A percentile compares a stretch with the other conserved stretches of the same genome.
Conservation (phyloP, 2,888 invertebrate genomes). For the Dryobota labecula region DNA sequence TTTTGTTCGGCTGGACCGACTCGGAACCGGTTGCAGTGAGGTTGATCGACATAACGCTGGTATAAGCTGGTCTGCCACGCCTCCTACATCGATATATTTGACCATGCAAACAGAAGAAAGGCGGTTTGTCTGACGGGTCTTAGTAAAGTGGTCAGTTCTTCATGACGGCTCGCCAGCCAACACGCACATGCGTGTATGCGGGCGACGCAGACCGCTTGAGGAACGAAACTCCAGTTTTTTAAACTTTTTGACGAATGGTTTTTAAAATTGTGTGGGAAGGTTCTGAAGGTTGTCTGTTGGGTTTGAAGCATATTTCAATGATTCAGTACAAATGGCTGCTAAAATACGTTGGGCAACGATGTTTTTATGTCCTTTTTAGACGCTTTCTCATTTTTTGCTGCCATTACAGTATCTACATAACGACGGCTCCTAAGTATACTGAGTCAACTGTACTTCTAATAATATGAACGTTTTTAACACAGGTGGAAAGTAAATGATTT, state of each 20-base stretch:
- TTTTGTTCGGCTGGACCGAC: constrained; percentile 75
- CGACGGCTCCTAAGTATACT: too few species aligned
- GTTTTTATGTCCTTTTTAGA: constrained; percentile 9
- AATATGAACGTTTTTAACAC: too few species aligned
- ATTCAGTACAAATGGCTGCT: constrained; percentile 29
- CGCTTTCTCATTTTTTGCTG: constrained; percentile 40
- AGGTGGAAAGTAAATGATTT: too few species aligned
- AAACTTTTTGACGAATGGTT: constrained; percentile 58
- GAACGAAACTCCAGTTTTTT: constrained; percentile 63
- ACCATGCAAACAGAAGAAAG: constrained; percentile 24
- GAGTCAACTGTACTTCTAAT: too few species aligned
- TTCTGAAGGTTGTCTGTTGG: constrained; percentile 63
- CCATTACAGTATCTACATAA: constrained; percentile 16
- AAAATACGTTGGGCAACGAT: constrained; percentile 1
- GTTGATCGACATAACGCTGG: constrained; percentile 71
- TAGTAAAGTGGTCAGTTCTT: constrained; percentile 61
- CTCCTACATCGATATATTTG: constrained; percentile 34
- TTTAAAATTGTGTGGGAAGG: constrained; percentile 62
- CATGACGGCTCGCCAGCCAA: constrained; percentile 50
- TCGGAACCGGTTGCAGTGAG: constrained; percentile 85
- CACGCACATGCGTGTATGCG: constrained; percentile 68
- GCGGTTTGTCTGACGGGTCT: constrained; percentile 53
- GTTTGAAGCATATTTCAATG: constrained; percentile 55
- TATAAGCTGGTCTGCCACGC: constrained; percentile 65
- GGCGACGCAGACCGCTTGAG: constrained; percentile 55